phyloP scores from a whole-genome alignment of 2,113 vertebrate genomes.

The Microcebus tavaratra region DNA sequence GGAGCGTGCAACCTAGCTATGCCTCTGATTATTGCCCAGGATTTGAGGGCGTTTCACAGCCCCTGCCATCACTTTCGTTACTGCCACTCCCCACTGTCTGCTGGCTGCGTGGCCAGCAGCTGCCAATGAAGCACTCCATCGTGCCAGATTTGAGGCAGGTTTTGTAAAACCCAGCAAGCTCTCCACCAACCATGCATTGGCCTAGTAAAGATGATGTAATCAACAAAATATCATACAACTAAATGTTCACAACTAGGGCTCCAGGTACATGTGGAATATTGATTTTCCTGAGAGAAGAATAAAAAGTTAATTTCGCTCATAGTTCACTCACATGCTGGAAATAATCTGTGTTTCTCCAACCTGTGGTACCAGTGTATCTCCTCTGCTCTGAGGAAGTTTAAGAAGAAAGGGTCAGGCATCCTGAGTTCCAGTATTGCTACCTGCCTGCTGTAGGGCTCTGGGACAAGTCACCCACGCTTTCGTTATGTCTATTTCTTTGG shows the following conservation, averaged over 20 bases:
- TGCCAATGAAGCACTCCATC: neutral
- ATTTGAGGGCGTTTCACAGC: neutral
- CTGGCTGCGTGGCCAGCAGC: neutral
- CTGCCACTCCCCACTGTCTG: accelerated
- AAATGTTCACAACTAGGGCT: neutral
- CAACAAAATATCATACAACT: neutral
- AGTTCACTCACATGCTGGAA: neutral
- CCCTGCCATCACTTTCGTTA: too few relatives aligned
- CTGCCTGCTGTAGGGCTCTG: neutral
- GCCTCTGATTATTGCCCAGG: neutral
- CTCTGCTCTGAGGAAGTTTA: neutral
- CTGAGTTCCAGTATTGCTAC: neutral
- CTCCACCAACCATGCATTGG: neutral
- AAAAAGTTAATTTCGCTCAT: neutral
- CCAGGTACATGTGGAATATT: neutral
- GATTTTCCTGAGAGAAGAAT: neutral
- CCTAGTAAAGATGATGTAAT: neutral
- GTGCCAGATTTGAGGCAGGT: neutral
- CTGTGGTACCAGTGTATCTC: too few relatives aligned
- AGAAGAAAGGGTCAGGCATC: neutral
- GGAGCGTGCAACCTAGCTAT: neutral
- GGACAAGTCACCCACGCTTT: neutral
- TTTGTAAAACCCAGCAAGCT: neutral
- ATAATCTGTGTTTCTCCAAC: neutral
- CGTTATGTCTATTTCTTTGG: neutral